These are phyloP conservation scores for Emberiza fucata DNA, from an alignment of 2,113 vertebrate genomes.

Conservation along the genomic window DNA sequence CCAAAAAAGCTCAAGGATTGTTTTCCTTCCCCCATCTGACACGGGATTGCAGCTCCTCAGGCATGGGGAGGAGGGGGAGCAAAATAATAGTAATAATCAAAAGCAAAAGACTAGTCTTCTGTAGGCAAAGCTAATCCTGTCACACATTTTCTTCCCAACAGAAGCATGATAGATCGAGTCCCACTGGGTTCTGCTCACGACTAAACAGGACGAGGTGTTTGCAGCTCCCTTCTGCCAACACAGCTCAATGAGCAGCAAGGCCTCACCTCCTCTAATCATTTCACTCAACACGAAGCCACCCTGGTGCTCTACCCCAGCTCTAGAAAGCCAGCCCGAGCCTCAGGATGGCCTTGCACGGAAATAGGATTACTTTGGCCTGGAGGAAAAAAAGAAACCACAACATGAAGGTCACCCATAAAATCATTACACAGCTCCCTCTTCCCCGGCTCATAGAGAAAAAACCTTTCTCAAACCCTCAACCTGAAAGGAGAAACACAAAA, in stretches of 20 bases:
- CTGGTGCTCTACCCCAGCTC: constrained; percentile 12
- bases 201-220: neutral
- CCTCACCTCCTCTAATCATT: neutral
- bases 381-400: constrained; percentile 54
- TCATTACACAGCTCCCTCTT: constrained; percentile 21
- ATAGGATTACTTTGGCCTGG: constrained; percentile 47
- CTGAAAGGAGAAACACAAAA: constrained; percentile 16
- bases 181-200: neutral
- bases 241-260: constrained; percentile 16
- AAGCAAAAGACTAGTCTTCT: neutral
- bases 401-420: constrained; percentile 50
- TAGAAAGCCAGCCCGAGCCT: neutral
- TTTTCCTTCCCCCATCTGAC: constrained; percentile 26
- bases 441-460: constrained; percentile 7
- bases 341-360: constrained; percentile 7
- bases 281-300: neutral
- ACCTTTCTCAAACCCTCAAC: constrained; percentile 27
- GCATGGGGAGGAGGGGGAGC: constrained; percentile 8
- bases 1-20: constrained; percentile 17
- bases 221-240: neutral
- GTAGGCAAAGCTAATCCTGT: constrained; percentile 10
- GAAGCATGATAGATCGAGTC: neutral
- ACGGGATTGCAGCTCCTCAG: constrained; percentile 18
- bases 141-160: neutral
- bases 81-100: neutral